Base-by-base conservation (phyloP, 2,888 invertebrate species). In the Boloria euphrosyne region DNA sequence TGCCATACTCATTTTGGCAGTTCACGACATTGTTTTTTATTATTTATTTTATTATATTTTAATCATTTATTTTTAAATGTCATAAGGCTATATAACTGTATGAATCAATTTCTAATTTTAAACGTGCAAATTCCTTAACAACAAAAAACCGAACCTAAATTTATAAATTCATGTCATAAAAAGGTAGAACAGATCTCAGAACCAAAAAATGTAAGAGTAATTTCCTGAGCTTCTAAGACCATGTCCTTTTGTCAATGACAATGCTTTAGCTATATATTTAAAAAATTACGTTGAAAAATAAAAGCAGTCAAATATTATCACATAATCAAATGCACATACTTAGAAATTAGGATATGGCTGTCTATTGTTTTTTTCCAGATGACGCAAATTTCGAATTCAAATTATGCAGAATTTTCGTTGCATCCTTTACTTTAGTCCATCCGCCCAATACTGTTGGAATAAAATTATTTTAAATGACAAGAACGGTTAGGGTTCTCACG, bases 401-500 rank as follows among this genome's bases (percentile, higher is more conserved):
- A 58, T 69, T 57, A 52, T 62, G 59, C 52, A 27, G 52, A 53
- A 50, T 50, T 63, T 62, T 27, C 53, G 52, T 46, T 13, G 31
- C 61, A 69, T 69, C 67, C 69, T 67, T 54, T 69, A 54, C 46
- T 50, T 50, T 66, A 53, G 51, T 50, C 13, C 46, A 64, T 69
- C 69, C 67, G 47, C 60, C 62, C 46, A 10, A 38, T 38, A 38
- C 47, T 38, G 54, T 62, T 58, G 31, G 67, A 62, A 68, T 66
- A 57, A 67, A 69, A 70, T 66, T 69, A 65, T 38, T 63, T 44
- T 70, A 66, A 71, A 68, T 68, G 67, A 67, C 71, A 57, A 67
- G 43, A 14, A 49, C 54, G 53, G 65, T 67, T 63, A 59, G 27
- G 64, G 65, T 74, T 74, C 76, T 68, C 76, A 74, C 73, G 73